phyloP scores from a whole-genome alignment of 2,113 vertebrate genomes.

The Ploceus nigricollis region DNA sequence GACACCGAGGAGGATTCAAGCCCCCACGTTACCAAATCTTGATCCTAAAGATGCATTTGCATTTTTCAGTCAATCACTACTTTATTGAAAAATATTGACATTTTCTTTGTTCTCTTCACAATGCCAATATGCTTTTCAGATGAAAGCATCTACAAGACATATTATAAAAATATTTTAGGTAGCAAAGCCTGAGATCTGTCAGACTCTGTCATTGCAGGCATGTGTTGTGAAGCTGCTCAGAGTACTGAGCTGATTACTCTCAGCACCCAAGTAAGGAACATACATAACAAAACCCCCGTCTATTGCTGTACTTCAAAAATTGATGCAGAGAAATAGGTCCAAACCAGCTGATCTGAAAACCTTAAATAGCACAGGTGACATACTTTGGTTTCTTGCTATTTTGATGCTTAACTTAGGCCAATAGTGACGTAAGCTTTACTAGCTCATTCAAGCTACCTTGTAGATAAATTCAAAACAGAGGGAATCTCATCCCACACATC shows the following conservation, averaged over 20 bases:
- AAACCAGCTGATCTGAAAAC: not conserved
- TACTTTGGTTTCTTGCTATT: not conserved
- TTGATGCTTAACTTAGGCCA: not conserved
- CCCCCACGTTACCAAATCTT: not conserved
- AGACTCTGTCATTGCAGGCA: not conserved
- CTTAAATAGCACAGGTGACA: not conserved
- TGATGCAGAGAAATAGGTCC: not conserved
- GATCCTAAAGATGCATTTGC: not conserved
- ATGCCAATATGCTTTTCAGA: not conserved
- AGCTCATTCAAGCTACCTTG: not conserved
- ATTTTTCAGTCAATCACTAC: not conserved
- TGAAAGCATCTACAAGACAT: not conserved
- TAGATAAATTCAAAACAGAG: not conserved
- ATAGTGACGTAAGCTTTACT: rapidly evolving
- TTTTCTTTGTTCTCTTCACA: not conserved
- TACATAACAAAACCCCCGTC: not conserved
- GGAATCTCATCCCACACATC: not conserved
- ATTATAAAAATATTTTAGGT: not conserved
- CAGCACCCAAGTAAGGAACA: not conserved
- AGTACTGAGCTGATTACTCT: not conserved
- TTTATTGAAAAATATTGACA: not conserved
- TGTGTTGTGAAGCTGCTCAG: not conserved
- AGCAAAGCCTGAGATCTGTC: not conserved
- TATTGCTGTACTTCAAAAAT: not conserved
- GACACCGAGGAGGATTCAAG: not conserved